Evolutionary conservation across 92 coral and sea anemone species (phyloP).

Genomic region (Heliopora coerulea): DNA sequence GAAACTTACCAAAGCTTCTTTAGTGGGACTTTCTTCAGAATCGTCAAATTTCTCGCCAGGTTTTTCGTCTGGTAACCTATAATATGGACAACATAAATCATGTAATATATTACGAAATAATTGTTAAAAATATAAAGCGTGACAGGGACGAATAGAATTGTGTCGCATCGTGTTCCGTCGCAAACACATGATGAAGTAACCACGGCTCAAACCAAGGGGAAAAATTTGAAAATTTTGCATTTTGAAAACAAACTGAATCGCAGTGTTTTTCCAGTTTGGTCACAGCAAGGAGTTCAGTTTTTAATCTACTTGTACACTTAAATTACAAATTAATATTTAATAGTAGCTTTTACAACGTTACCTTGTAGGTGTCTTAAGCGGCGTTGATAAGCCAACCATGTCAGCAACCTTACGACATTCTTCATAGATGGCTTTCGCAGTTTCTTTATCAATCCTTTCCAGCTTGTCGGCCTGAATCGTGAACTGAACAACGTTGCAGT

Average conservation of each 20-base stretch:
- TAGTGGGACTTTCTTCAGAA: slow-evolving; percentile 73
- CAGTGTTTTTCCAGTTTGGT: no score
- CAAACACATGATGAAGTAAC: no score
- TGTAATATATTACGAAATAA: no score
- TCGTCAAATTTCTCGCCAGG: slow-evolving; percentile 68
- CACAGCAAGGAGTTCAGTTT: no score
- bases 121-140: no score
- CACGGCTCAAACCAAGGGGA: no score
- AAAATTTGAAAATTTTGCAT: no score
- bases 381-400: slow-evolving; percentile 69
- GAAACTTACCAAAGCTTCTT: slow-evolving; percentile 93
- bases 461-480: slow-evolving; percentile 62
- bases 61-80: slow-evolving; percentile 47
- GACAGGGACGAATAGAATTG: no score
- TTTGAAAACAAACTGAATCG: no score
- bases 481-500: slow-evolving; percentile 52
- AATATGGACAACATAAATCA: background rate
- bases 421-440: slow-evolving; percentile 76
- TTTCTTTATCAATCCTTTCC: slow-evolving; percentile 66
- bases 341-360: slow-evolving; percentile 45
- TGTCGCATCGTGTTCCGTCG: no score
- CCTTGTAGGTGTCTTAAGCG: slow-evolving; percentile 77
- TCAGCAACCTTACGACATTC: slow-evolving; percentile 86
- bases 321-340: no score
- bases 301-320: no score